Conservation (phyloP, 2,888 invertebrate genomes). For the Rosalia funebris region DNA sequence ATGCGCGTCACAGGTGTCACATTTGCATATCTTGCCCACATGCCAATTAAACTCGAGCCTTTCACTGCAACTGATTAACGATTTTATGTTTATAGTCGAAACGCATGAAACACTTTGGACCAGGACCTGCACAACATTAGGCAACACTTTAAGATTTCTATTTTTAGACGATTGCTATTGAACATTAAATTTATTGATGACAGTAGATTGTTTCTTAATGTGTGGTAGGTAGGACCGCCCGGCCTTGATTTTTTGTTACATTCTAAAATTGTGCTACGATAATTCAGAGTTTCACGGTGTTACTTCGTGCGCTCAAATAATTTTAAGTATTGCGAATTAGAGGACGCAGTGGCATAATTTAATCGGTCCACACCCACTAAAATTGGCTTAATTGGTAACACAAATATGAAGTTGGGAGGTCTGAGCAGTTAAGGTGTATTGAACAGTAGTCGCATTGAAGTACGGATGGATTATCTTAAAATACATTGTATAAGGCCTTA, state of each 20-base stretch:
- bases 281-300: constrained; percentile 5
- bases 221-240: constrained; percentile 14
- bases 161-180: constrained; percentile 12
- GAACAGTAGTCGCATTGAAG: no score
- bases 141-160: constrained; percentile 13
- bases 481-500: no score
- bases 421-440: no score
- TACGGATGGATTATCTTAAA: no score
- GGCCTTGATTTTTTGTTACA: constrained; percentile 22
- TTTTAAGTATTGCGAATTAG: background rate
- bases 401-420: no score
- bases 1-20: no score
- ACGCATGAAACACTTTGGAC: constrained; percentile 4
- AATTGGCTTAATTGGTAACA: no score
- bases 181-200: constrained; percentile 16
- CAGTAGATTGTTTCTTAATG: constrained; percentile 16
- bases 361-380: no score
- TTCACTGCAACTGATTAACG: constrained; percentile 20
- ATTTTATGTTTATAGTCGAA: constrained; percentile 6
- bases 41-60: background rate
- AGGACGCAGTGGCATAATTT: no score
- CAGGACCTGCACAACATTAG: constrained; percentile 21
- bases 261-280: constrained; percentile 12
- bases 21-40: background rate
- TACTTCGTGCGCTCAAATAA: background rate